phyloP scores from a whole-genome alignment of 2,113 vertebrate species.

The Bos taurus region ARS-UCD2.0 NC_037356.1:34610501-34611000 shows the following conservation, averaged over 20 bases:
- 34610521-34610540: neutral
- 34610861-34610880: neutral
- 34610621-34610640: neutral
- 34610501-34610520: neutral
- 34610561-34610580: neutral
- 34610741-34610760: neutral
- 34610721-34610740: neutral
- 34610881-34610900: neutral
- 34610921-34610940: neutral
- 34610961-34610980: too few species aligned
- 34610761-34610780: neutral
- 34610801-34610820: neutral
- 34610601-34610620: neutral
- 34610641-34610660: neutral
- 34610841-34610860: neutral
- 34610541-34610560: neutral
- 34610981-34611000: fast-evolving
- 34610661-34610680: neutral
- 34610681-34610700: neutral
- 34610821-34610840: neutral
- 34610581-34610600: neutral
- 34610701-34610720: neutral
- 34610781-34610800: neutral
- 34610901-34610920: neutral
- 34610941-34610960: fast-evolving